Evolutionary conservation across 2,113 vertebrate genomes (phyloP).

Genomic region (Microcebus tavaratra): DNA sequence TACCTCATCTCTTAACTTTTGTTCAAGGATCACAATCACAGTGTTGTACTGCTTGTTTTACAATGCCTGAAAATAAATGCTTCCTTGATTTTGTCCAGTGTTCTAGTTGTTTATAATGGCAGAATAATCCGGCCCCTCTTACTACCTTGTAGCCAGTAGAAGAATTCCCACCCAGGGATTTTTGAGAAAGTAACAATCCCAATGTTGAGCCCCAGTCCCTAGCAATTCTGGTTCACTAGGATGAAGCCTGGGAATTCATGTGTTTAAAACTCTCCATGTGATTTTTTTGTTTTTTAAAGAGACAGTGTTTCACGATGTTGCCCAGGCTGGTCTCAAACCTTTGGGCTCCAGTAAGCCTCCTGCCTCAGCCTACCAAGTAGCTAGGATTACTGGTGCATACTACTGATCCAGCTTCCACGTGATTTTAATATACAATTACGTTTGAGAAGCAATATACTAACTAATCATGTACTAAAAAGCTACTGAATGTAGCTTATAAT

Average conservation of each 20-base stretch:
- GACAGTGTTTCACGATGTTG: too few relatives aligned
- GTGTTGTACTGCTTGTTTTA: neutral
- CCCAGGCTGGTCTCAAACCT: too few relatives aligned
- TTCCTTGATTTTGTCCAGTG: neutral
- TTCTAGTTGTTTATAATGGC: neutral
- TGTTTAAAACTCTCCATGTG: neutral
- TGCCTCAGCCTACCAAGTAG: too few relatives aligned
- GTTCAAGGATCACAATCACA: neutral
- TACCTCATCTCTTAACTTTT: neutral
- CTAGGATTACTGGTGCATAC: too few relatives aligned
- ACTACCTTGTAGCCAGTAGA: neutral
- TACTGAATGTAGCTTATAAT: neutral
- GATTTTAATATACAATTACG: neutral
- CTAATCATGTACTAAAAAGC: neutral
- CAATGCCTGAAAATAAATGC: neutral
- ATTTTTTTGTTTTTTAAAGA: too few relatives aligned
- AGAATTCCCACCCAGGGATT: neutral
- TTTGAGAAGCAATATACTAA: neutral
- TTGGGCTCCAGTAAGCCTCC: too few relatives aligned
- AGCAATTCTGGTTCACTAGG: neutral
- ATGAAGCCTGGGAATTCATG: neutral
- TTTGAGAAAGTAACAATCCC: neutral
- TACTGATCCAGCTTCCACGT: neutral
- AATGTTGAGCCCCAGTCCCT: neutral
- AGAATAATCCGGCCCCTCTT: neutral